These are phyloP conservation scores for Zeus faber DNA, from an alignment of 2,113 vertebrate genomes.

Conservation along the genomic window DNA sequence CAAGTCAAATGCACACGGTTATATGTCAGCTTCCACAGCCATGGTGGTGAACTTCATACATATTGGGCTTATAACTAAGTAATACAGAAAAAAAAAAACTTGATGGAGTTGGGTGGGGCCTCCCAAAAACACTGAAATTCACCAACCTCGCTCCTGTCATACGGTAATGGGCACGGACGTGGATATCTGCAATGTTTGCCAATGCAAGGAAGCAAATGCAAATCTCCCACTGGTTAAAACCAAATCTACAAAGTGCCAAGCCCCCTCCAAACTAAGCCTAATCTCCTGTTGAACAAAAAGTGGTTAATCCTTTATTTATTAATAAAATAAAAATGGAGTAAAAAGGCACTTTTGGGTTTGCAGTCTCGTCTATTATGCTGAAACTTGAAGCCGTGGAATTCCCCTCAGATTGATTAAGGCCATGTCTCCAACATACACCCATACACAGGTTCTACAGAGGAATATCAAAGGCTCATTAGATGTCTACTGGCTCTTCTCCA, in stretches of 20 bases:
- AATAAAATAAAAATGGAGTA: constrained; percentile 70
- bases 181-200: constrained; percentile 57
- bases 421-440: constrained; percentile 44
- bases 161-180: constrained; percentile 51
- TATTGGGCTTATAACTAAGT: too few species aligned
- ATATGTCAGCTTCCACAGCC: too few species aligned
- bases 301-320: constrained; percentile 77
- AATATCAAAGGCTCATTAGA: constrained; percentile 79
- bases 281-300: constrained; percentile 60
- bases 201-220: constrained; percentile 55
- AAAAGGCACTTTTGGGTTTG: constrained; percentile 47
- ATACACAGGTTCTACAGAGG: constrained; percentile 67
- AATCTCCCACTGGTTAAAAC: constrained; percentile 58
- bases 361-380: constrained; percentile 55
- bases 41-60: too few species aligned
- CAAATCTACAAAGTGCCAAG: constrained; percentile 50
- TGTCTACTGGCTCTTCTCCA: constrained; percentile 61
- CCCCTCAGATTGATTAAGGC: constrained; percentile 58
- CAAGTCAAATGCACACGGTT: too few species aligned
- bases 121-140: too few species aligned
- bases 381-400: constrained; percentile 57
- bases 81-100: too few species aligned
- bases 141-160: constrained; percentile 35
- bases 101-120: too few species aligned
- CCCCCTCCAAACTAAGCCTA: constrained; percentile 55